phyloP scores from a whole-genome alignment of 2,888 invertebrate genomes.

The Eutolmus rufibarbis region DNA sequence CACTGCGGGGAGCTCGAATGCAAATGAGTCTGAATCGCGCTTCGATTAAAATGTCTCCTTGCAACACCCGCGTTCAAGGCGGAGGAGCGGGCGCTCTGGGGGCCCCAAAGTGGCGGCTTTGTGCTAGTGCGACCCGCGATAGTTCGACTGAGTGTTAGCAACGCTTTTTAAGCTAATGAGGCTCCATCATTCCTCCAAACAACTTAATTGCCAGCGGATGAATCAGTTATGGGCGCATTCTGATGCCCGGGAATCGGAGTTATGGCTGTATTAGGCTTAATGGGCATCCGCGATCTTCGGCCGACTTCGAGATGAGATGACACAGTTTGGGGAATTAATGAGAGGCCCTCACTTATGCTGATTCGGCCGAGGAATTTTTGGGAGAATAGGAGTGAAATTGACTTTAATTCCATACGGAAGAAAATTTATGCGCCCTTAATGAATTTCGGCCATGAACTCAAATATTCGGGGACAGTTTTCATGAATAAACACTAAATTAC shows the following conservation, averaged over 20 bases:
- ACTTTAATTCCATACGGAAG: neutral
- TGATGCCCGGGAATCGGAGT: neutral
- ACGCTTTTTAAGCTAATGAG: conserved; percentile 1
- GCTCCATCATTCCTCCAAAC: neutral
- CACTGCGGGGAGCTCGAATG: neutral
- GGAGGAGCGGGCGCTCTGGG: neutral
- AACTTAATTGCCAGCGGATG: neutral
- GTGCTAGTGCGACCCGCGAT: neutral
- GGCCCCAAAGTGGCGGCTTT: neutral
- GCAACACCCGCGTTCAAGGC: neutral
- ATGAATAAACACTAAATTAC: neutral
- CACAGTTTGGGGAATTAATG: neutral
- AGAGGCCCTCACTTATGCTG: neutral
- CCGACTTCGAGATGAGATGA: neutral
- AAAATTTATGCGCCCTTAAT: neutral
- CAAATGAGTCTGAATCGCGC: neutral
- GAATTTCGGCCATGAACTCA: neutral
- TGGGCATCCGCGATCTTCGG: neutral
- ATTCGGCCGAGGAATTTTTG: neutral
- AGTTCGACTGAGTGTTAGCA: neutral
- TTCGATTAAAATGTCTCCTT: neutral
- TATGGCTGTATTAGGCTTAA: neutral
- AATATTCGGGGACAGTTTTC: neutral
- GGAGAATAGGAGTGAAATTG: neutral
- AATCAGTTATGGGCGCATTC: neutral